These are phyloP conservation scores for Oryctes rhinoceros DNA, from an alignment of 1,140 invertebrate species.

Conservation along the genomic window DNA sequence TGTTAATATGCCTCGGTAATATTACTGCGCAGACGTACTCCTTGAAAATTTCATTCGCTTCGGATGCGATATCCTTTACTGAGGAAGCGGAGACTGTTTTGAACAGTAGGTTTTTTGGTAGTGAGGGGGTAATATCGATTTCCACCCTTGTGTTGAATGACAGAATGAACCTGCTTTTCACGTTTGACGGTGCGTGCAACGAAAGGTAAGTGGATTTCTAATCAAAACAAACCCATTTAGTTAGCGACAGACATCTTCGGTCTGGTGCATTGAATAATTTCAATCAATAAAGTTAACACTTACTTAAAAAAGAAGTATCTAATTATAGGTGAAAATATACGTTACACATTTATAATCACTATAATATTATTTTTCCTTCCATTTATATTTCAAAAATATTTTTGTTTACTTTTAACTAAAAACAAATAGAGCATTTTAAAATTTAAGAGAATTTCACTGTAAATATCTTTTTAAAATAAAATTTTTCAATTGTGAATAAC, in stretches of 20 bases:
- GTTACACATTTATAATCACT: too few relatives aligned
- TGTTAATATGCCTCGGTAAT: not conserved
- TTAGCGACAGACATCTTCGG: not conserved
- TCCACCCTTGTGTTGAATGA: not conserved
- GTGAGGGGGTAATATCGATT: slow-evolving; percentile 27
- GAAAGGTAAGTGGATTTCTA: slow-evolving; percentile 15
- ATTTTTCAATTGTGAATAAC: too few relatives aligned
- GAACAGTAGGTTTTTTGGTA: slow-evolving; percentile 34
- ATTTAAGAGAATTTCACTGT: too few relatives aligned
- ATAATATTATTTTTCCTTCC: too few relatives aligned
- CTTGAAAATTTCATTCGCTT: not conserved
- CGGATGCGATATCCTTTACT: not conserved
- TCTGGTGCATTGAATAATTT: not conserved
- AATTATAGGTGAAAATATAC: too few relatives aligned
- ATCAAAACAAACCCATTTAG: not conserved
- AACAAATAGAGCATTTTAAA: too few relatives aligned
- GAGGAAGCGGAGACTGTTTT: not conserved
- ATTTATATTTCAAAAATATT: too few relatives aligned
- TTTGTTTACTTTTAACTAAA: too few relatives aligned
- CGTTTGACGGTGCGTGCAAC: not conserved
- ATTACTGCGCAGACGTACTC: slow-evolving; percentile 4
- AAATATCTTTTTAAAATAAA: too few relatives aligned
- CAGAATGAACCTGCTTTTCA: not conserved
- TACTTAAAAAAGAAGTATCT: not conserved
- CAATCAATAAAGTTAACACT: not conserved